These are phyloP conservation scores for Caradrina kadenii DNA, from an alignment of 2,888 invertebrate genomes.

Conservation along the genomic window DNA sequence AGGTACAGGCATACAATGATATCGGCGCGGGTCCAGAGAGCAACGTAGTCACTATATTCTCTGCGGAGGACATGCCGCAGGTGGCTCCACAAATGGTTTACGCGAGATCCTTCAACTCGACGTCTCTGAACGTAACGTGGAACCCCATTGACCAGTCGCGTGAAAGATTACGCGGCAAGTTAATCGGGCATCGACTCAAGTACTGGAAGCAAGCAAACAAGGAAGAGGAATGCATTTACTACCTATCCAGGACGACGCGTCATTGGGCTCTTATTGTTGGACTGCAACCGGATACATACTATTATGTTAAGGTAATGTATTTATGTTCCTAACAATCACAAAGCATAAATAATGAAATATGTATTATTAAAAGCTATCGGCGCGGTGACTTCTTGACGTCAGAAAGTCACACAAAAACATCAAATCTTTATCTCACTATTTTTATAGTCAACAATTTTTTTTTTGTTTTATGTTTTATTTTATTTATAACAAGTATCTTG, in stretches of 20 bases:
- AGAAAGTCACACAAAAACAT: not conserved
- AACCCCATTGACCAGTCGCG: constrained; percentile 95
- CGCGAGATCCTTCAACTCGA: constrained; percentile 96
- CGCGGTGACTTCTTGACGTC: not conserved
- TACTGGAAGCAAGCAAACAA: constrained; percentile 95
- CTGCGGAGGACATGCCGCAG: constrained; percentile 98
- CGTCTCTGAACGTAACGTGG: constrained; percentile 98
- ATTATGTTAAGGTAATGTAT: constrained; percentile 94
- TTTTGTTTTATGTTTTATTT: not conserved
- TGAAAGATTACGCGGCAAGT: constrained; percentile 95
- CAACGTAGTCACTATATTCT: constrained; percentile 93
- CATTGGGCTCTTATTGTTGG: constrained; percentile 98
- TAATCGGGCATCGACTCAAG: constrained; percentile 98
- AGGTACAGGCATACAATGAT: constrained; percentile 95
- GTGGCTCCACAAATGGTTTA: constrained; percentile 96
- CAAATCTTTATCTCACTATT: not conserved
- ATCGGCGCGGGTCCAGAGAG: constrained; percentile 96
- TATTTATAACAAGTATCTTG: not conserved
- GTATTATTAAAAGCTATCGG: not conserved
- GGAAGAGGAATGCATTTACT: constrained; percentile 95
- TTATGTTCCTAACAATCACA: not conserved
- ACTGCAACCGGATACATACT: constrained; percentile 97
- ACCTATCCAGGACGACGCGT: constrained; percentile 95
- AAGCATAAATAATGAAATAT: not conserved
- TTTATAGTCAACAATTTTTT: not conserved